Evolutionary conservation across 2,888 invertebrate genomes (phyloP).

Genomic region (Macaria notata): DNA sequence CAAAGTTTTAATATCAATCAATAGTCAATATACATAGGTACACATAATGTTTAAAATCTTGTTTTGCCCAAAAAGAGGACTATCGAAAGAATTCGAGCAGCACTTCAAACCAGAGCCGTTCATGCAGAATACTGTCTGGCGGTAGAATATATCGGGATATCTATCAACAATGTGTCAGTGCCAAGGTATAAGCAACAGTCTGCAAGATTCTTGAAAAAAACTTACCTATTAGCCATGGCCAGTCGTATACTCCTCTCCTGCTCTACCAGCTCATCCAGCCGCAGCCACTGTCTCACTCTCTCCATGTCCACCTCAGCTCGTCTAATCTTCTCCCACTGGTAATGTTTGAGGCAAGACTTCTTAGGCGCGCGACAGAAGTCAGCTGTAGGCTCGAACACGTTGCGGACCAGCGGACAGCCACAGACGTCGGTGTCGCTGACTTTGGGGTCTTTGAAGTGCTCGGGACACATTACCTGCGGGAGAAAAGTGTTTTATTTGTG

Average conservation of each 20-base stretch:
- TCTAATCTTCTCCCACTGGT: constrained; percentile 97
- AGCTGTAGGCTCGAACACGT: constrained; percentile 92
- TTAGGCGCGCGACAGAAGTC: constrained; percentile 94
- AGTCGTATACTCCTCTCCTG: constrained; percentile 94
- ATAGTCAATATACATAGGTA: too few species aligned
- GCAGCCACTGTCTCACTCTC: constrained; percentile 94
- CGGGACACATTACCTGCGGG: constrained; percentile 92
- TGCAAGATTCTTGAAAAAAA: too few species aligned
- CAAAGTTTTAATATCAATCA: too few species aligned
- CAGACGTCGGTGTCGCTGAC: constrained; percentile 94
- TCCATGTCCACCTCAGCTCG: constrained; percentile 98
- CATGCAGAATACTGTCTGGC: too few species aligned
- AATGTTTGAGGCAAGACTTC: constrained; percentile 95
- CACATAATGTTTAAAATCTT: too few species aligned
- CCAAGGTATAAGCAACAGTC: too few species aligned
- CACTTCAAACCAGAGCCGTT: too few species aligned
- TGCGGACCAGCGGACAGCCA: constrained; percentile 93
- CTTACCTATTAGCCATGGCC: constrained; percentile 82
- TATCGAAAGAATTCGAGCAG: too few species aligned
- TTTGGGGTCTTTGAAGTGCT: constrained; percentile 97
- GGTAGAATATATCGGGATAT: too few species aligned
- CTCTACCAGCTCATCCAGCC: constrained; percentile 96
- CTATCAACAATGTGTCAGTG: too few species aligned
- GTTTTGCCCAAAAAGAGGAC: too few species aligned
- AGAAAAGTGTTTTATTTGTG: neutral